These are phyloP conservation scores for Tipula confusa DNA, from an alignment of 2,888 invertebrate genomes.

Conservation along the genomic window DNA sequence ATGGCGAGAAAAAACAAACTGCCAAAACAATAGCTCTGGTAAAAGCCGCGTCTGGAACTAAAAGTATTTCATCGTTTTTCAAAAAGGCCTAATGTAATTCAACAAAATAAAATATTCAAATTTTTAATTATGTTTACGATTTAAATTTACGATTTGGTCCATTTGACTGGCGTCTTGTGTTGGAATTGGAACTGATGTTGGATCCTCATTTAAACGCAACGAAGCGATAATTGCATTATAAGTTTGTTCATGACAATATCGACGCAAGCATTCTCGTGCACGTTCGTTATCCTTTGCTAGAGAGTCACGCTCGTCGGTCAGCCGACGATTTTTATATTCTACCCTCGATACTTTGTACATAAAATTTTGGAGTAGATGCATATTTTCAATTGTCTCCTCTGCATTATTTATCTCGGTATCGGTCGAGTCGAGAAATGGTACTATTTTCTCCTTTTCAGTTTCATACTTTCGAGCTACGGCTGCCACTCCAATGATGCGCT, in stretches of 20 bases:
- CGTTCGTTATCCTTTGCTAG: not conserved
- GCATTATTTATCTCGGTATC: not conserved
- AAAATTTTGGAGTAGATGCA: not conserved
- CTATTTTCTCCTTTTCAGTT: constrained; percentile 27
- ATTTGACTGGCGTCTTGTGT: constrained; percentile 15
- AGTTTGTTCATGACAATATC: constrained; percentile 21
- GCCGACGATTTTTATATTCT: not conserved
- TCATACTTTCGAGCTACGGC: constrained; percentile 20
- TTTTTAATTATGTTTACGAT: not conserved
- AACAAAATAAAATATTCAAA: not conserved
- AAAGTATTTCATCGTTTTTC: constrained; percentile 76
- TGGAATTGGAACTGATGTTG: not conserved
- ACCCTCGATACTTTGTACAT: not conserved
- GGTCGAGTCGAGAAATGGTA: not conserved
- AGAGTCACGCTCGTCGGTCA: not conserved
- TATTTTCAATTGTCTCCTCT: not conserved
- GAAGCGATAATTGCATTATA: constrained; percentile 26
- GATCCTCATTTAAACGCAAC: not conserved
- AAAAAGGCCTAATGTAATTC: constrained; percentile 51
- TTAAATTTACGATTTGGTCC: not conserved
- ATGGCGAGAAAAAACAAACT: constrained; percentile 50
- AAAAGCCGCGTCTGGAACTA: constrained; percentile 74
- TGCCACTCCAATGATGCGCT: not conserved
- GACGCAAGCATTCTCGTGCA: not conserved
- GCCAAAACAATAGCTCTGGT: constrained; percentile 71